Conservation (phyloP, 2,113 vertebrate genomes). For the Tauraco erythrolophus region DNA sequence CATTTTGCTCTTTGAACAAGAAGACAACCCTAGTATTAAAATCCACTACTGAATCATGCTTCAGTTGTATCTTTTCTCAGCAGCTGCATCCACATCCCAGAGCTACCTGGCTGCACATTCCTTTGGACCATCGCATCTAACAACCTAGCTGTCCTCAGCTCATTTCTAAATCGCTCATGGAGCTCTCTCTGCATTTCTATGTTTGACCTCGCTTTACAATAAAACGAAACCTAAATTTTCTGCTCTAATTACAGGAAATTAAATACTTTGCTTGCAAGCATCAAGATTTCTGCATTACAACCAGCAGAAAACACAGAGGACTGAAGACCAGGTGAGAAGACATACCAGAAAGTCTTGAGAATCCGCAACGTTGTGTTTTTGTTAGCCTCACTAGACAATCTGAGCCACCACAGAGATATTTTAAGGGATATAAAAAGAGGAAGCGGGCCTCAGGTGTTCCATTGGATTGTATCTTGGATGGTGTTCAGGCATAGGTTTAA, state of each 20-base stretch:
- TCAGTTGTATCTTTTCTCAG: not conserved
- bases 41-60: not conserved
- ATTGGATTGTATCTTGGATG: not conserved
- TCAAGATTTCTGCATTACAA: not conserved
- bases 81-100: not conserved
- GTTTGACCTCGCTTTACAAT: not conserved
- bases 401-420: not conserved
- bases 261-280: not conserved
- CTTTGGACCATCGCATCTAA: not conserved
- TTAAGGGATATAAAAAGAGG: not conserved
- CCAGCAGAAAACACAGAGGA: not conserved
- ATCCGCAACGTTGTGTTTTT: not conserved
- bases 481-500: not conserved
- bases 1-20: not conserved
- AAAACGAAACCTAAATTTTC: not conserved
- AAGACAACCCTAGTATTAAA: not conserved
- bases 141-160: not conserved
- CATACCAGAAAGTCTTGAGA: not conserved
- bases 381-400: not conserved
- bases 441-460: not conserved
- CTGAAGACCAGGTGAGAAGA: not conserved
- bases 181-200: not conserved
- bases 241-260: not conserved
- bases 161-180: not conserved
- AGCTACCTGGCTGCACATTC: not conserved